A percentile compares a stretch with the other conserved stretches of the same genome.
Evolutionary conservation across 2,888 invertebrate species (phyloP).

Genomic region (Scaptomyza caliginosa): DNA sequence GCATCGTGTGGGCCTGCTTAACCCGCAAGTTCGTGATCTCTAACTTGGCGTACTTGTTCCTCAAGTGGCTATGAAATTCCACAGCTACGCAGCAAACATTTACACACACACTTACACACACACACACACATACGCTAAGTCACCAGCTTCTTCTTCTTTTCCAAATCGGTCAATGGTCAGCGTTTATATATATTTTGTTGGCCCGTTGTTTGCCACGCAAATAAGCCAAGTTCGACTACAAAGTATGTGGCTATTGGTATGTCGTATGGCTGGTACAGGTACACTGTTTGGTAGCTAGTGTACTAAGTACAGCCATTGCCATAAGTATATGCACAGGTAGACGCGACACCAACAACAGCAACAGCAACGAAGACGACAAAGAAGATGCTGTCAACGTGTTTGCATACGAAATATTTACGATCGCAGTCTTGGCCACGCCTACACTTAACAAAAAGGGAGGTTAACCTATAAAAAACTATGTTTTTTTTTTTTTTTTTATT

Average conservation of each 20-base stretch:
- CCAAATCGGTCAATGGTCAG: slow-evolving; percentile 76
- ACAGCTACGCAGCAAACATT: slow-evolving; percentile 60
- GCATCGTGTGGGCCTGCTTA: slow-evolving; percentile 67
- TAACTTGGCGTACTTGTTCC: slow-evolving; percentile 62
- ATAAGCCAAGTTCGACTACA: slow-evolving; percentile 60
- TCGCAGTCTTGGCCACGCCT: slow-evolving; percentile 34
- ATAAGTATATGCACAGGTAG: slow-evolving; percentile 39
- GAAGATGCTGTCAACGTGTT: slow-evolving; percentile 49
- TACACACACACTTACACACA: background rate
- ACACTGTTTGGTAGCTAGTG: background rate
- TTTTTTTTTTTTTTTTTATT: background rate
- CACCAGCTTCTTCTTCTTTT: slow-evolving; percentile 20
- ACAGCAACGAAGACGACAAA: background rate
- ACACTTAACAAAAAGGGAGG: slow-evolving; percentile 3
- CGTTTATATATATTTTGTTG: slow-evolving; percentile 43
- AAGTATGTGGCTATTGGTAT: slow-evolving; percentile 50
- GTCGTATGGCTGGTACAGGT: slow-evolving; percentile 28
- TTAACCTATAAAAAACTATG: background rate
- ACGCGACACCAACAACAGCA: background rate
- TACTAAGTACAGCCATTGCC: slow-evolving; percentile 29
- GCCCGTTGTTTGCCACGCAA: slow-evolving; percentile 70
- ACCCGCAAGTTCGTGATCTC: slow-evolving; percentile 75
- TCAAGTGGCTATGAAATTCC: slow-evolving; percentile 73
- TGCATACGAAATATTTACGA: slow-evolving; percentile 75
- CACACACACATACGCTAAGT: slow-evolving; percentile 16